These are phyloP conservation scores for Perognathus longimembris DNA, from an alignment of 2,113 vertebrate genomes.

Conservation along the genomic window DNA sequence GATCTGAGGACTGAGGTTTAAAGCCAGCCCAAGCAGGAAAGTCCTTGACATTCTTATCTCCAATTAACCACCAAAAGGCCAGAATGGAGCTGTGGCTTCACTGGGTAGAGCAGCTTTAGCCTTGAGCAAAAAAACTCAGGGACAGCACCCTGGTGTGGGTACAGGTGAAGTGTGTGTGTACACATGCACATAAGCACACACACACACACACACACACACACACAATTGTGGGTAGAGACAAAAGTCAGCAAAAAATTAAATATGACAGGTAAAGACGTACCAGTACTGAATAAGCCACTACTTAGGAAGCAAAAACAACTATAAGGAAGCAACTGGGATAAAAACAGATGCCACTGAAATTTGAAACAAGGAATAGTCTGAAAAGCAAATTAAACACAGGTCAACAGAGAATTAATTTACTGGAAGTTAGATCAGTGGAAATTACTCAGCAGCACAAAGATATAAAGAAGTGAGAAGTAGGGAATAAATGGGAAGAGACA, in stretches of 20 bases:
- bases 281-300: not conserved
- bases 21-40: too few relatives aligned
- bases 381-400: conserved; percentile 23
- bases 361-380: not conserved
- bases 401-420: conserved; percentile 30
- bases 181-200: too few relatives aligned
- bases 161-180: too few relatives aligned
- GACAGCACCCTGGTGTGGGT: too few relatives aligned
- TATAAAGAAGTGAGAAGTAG: not conserved
- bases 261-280: not conserved
- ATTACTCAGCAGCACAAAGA: not conserved
- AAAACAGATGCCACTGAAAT: not conserved
- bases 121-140: too few relatives aligned
- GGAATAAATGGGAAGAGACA: not conserved
- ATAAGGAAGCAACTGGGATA: not conserved
- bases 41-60: too few relatives aligned
- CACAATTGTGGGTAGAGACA: not conserved
- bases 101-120: too few relatives aligned
- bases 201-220: too few relatives aligned
- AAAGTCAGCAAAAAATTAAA: not conserved
- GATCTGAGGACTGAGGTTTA: too few relatives aligned
- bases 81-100: too few relatives aligned
- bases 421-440: not conserved
- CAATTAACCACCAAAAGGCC: too few relatives aligned
- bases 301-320: not conserved